A percentile compares a stretch with the other conserved stretches of the same genome.
Evolutionary conservation across 2,888 invertebrate species (phyloP).

Genomic region (Schizotus pectinicornis): DNA sequence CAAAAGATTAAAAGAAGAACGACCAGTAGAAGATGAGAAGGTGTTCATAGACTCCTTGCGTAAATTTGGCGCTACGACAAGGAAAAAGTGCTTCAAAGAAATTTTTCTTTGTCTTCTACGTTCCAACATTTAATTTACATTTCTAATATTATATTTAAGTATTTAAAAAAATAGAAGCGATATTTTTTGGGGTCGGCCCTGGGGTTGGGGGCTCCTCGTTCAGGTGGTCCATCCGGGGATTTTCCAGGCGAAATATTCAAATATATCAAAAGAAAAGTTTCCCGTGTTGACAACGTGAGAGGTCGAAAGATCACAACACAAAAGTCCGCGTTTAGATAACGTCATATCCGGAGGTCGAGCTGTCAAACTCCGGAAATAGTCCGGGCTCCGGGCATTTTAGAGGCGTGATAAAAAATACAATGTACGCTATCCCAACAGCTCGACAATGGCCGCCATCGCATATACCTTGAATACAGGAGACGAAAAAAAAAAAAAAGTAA

Average conservation of each 20-base stretch:
- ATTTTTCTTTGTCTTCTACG: no score
- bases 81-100: no score
- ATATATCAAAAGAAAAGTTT: constrained; percentile 9
- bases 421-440: constrained; percentile 28
- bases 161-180: no score
- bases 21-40: no score
- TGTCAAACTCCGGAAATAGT: constrained; percentile 59
- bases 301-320: constrained; percentile 45
- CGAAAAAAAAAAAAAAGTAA: not conserved
- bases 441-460: not conserved
- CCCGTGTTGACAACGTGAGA: constrained; percentile 38
- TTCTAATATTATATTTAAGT: no score
- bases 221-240: not conserved
- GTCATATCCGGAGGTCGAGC: constrained; percentile 58
- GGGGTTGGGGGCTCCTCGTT: not conserved
- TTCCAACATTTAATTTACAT: no score
- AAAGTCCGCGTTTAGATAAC: constrained; percentile 54
- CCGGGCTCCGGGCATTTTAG: constrained; percentile 52
- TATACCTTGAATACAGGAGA: not conserved
- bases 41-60: no score
- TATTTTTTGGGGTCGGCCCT: not conserved
- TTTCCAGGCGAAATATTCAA: not conserved
- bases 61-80: no score
- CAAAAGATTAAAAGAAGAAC: no score
- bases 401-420: constrained; percentile 55